These are phyloP conservation scores for Heliothis peltigera DNA, from an alignment of 2,888 invertebrate genomes.

Conservation along the genomic window DNA sequence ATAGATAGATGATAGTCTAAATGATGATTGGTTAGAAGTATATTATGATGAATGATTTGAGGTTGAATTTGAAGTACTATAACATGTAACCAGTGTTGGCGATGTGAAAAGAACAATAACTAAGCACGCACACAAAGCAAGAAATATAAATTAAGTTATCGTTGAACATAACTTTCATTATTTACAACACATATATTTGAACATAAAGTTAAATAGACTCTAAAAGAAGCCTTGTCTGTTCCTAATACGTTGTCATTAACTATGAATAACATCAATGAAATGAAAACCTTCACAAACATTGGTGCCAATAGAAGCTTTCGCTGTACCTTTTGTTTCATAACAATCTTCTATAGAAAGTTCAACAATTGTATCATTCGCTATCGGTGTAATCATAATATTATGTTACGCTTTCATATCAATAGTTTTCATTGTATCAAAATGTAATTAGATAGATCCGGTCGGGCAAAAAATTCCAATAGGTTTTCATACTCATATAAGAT, in stretches of 20 bases:
- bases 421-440: conserved; percentile 28
- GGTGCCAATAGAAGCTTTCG: conserved; percentile 77
- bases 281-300: conserved; percentile 61
- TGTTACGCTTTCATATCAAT: conserved; percentile 33
- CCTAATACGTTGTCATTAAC: conserved; percentile 46
- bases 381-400: conserved; percentile 56
- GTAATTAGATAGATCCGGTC: conserved; percentile 27
- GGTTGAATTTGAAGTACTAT: not conserved
- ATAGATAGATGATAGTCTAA: not conserved
- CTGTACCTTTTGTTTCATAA: conserved; percentile 80
- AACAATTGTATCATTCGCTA: conserved; percentile 71
- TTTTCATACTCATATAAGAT: no score
- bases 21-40: not conserved
- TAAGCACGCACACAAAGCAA: no score
- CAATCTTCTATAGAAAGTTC: conserved; percentile 78
- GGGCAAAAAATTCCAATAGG: conserved; percentile 12
- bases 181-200: conserved; percentile 18
- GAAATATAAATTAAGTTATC: not conserved
- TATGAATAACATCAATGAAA: conserved; percentile 45
- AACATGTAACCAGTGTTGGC: not conserved
- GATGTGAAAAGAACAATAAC: not conserved
- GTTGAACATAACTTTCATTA: not conserved
- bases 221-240: conserved; percentile 38
- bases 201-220: conserved; percentile 37
- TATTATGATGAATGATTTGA: not conserved